phyloP scores from a whole-genome alignment of 2,797 vertebrate genomes.

The Semaprochilodus insignis region DNA sequence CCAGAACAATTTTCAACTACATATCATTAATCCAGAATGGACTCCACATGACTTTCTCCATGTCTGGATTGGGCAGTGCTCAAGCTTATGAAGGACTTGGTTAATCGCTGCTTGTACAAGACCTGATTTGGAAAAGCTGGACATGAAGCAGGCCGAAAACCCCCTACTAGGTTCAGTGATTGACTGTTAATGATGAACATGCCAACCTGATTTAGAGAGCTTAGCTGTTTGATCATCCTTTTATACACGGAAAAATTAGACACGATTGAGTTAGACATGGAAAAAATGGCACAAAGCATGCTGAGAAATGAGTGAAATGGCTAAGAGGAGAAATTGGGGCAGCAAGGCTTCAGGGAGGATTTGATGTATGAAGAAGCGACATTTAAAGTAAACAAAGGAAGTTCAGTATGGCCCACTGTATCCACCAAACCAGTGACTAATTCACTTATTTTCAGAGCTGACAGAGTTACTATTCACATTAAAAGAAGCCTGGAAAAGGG shows the following conservation, averaged over 20 bases:
- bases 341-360: background rate
- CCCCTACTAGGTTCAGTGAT: slow-evolving; percentile 3
- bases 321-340: background rate
- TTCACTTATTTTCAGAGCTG: slow-evolving; percentile 1
- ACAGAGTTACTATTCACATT: background rate
- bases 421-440: background rate
- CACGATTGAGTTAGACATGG: background rate
- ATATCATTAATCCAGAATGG: slow-evolving; percentile 44
- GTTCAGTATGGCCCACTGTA: background rate
- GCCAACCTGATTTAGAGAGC: background rate
- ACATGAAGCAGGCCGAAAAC: background rate
- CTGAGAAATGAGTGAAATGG: background rate
- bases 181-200: background rate
- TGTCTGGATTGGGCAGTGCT: slow-evolving; percentile 29
- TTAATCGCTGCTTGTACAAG: slow-evolving; percentile 24
- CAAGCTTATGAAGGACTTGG: slow-evolving; percentile 18
- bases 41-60: slow-evolving; percentile 36
- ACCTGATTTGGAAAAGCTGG: slow-evolving; percentile 21
- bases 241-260: slow-evolving; percentile 5
- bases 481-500: background rate
- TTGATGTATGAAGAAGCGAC: slow-evolving; percentile 12
- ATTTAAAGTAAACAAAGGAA: slow-evolving; percentile 10
- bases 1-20: slow-evolving; percentile 7
- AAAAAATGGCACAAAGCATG: background rate
- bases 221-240: slow-evolving; percentile 9